phyloP scores from a whole-genome alignment of 2,113 vertebrate species.

The Arvicanthis niloticus region DNA sequence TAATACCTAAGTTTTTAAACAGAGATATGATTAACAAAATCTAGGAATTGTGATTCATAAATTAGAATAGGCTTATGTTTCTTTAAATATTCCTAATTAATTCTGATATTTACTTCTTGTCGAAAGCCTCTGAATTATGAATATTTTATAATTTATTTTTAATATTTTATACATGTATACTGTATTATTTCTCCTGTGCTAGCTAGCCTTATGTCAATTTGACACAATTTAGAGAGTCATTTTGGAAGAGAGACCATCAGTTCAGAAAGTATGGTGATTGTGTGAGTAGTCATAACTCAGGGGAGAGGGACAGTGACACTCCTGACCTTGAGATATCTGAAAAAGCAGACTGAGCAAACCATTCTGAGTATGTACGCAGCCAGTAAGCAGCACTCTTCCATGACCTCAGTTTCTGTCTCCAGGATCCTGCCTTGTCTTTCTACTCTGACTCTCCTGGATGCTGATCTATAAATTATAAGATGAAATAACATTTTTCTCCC shows the following conservation, averaged over 20 bases:
- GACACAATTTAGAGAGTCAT: background rate
- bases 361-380: background rate
- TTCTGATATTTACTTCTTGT: background rate
- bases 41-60: background rate
- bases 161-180: background rate
- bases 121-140: background rate
- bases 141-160: background rate
- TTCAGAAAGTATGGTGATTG: background rate
- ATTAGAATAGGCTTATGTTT: background rate
- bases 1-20: background rate
- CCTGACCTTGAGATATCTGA: background rate
- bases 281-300: background rate
- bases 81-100: background rate
- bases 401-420: background rate
- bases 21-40: background rate
- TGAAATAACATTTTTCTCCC: background rate
- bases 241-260: background rate
- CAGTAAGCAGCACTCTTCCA: background rate
- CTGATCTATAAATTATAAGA: background rate
- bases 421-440: background rate
- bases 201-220: background rate
- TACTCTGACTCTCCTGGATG: background rate
- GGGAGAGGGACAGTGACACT: background rate
- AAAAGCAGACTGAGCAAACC: background rate
- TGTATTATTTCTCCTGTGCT: background rate